phyloP scores from a whole-genome alignment of 2,888 invertebrate species.

The Dorcus hopei region DNA sequence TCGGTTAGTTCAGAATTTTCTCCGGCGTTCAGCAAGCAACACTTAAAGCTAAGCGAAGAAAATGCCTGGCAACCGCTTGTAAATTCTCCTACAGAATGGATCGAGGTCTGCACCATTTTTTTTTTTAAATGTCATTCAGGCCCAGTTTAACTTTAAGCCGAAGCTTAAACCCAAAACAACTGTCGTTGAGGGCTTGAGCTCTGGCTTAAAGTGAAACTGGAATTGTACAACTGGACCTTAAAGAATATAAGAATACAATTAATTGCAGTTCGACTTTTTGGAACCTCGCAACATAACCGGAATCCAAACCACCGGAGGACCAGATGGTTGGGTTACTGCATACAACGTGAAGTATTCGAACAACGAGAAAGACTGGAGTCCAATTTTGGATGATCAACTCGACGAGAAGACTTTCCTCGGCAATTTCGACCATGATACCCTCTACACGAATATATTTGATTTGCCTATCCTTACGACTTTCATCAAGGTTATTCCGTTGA shows the following conservation, averaged over 20 bases:
- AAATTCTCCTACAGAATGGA: conserved; percentile 67
- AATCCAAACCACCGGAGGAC: conserved; percentile 68
- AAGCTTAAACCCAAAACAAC: too few species aligned
- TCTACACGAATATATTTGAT: conserved; percentile 64
- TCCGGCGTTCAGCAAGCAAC: conserved; percentile 44
- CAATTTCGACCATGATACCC: conserved; percentile 65
- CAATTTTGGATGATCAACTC: conserved; percentile 56
- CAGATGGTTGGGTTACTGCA: conserved; percentile 70
- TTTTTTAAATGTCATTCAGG: neutral
- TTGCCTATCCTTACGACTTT: conserved; percentile 70
- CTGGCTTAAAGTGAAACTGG: too few species aligned
- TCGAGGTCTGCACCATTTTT: conserved; percentile 54
- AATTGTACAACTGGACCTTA: too few species aligned
- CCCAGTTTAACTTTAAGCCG: too few species aligned
- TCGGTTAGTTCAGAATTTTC: conserved; percentile 58
- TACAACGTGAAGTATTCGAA: conserved; percentile 73
- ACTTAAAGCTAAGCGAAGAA: conserved; percentile 51
- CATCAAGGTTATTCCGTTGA: conserved; percentile 66
- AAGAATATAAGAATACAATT: conserved; percentile 14
- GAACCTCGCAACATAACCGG: conserved; percentile 76
- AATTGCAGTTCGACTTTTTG: conserved; percentile 69
- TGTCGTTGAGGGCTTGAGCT: too few species aligned
- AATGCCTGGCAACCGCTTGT: conserved; percentile 66
- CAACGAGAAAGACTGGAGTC: conserved; percentile 69
- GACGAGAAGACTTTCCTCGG: conserved; percentile 64